Evolutionary conservation across 1,140 invertebrate species (phyloP).

Genomic region (Megathymus violae): DNA sequence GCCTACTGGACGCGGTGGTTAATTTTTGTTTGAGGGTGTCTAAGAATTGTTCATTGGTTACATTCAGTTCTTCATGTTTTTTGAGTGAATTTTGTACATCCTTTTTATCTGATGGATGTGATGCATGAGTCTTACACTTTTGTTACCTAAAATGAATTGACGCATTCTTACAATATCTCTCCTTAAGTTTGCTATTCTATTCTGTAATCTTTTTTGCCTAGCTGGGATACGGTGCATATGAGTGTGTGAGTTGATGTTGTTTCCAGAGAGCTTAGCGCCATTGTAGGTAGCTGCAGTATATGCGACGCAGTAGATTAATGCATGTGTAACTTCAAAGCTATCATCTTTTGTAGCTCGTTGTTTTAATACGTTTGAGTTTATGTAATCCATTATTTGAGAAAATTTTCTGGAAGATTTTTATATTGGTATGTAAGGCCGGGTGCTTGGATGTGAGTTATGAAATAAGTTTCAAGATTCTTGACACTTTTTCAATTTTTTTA

Average conservation of each 20-base stretch:
- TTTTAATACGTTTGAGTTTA: neutral
- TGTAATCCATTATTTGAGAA: neutral
- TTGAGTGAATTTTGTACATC: constrained; percentile 23
- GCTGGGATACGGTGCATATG: too few relatives aligned
- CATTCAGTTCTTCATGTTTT: constrained; percentile 29
- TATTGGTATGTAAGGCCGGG: constrained; percentile 15
- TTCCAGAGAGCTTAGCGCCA: neutral
- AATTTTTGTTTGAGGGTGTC: constrained; percentile 38
- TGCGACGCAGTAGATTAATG: constrained; percentile 33
- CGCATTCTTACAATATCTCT: constrained; percentile 24
- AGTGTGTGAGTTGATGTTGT: too few relatives aligned
- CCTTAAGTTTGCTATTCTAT: neutral
- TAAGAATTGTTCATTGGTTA: constrained; percentile 1
- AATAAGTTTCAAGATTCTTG: too few relatives aligned
- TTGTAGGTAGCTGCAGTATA: constrained; percentile 32
- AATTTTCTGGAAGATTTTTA: constrained; percentile 30
- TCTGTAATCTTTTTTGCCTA: constrained; percentile 6
- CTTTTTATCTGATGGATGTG: constrained; percentile 14
- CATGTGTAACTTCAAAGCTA: constrained; percentile 33
- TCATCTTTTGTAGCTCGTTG: neutral
- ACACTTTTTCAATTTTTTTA: too few relatives aligned
- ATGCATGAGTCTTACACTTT: neutral
- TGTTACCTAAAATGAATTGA: constrained; percentile 26
- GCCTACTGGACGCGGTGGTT: neutral
- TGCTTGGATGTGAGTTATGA: too few relatives aligned